Evolutionary conservation across 2,797 vertebrate genomes (phyloP), one percentile per base, ranked within the genome.

Genomic region (Lacerta viridis): DNA sequence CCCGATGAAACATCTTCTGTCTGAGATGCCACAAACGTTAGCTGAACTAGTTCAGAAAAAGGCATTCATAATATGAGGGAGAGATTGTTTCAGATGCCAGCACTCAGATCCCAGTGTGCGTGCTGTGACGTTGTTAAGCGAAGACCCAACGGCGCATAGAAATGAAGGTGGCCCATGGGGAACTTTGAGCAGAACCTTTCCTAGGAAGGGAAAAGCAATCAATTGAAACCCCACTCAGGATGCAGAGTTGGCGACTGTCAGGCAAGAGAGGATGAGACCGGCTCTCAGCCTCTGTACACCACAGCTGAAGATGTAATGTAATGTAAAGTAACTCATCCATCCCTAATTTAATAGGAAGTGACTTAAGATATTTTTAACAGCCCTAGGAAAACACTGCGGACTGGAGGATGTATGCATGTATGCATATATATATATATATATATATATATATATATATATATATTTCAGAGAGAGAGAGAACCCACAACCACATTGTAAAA

Each of bases 401-500:
- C 74, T 79, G 74, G 33, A 25, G 85, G 69, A 76, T 71, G 78
- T 39, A 74, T 89, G 82, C 82, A 80, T 85, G 59, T 82, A 82
- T 86, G 69, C 72, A 89, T 89, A 85, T 61, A 18, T 85, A 69
- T 50, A 74, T 88, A 75, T 81, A 80, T 84, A 41, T 86, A 82
- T 86, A 61, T 72, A 89, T 89, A 85, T 20, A 17, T 85, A 59
- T 82, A 78, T 61, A 72, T 59, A 85, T 77, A 83, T 83, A 79
- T 86, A 87, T 90, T 59, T 84, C 61, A 80, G 69, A 39, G 69
- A 85, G 39, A 41, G 39, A 41, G 39, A 41, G 39, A 83, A 64
- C 20, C 25, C 41, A 41, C 71, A 36, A 75, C 86, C 69, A 82
- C 81, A 85, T 77, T 89, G 84, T 92, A 88, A 93, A 95, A 93